A percentile compares a stretch with the other conserved stretches of the same genome.
These are phyloP conservation scores for Eupelmus urozonus DNA, from an alignment of 2,888 invertebrate species.

Conservation along the genomic window DNA sequence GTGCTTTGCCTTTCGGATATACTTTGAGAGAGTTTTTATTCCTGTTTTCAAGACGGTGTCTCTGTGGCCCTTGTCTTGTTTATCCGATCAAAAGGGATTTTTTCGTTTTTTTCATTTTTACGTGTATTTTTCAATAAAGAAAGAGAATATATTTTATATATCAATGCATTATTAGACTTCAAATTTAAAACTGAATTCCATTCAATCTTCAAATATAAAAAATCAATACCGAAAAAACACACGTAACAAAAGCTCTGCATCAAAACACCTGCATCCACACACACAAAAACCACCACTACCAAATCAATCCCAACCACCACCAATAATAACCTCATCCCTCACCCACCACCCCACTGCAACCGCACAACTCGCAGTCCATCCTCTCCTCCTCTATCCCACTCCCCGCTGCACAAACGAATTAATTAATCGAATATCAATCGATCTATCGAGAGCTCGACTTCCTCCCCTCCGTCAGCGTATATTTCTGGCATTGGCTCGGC, in stretches of 20 bases:
- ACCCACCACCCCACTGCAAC: neutral
- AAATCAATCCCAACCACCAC: neutral
- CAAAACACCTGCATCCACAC: too few species aligned
- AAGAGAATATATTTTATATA: too few species aligned
- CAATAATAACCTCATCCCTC: neutral
- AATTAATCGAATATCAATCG: constrained; percentile 43
- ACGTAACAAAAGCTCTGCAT: too few species aligned
- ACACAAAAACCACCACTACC: neutral
- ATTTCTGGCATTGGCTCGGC: constrained; percentile 22
- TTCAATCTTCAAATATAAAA: too few species aligned
- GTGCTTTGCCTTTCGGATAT: too few species aligned
- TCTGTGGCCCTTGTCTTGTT: too few species aligned
- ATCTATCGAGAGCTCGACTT: constrained; percentile 9
- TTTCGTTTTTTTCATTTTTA: neutral
- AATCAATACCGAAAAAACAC: too few species aligned
- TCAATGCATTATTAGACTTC: too few species aligned
- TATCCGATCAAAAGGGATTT: neutral
- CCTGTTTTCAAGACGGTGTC: too few species aligned
- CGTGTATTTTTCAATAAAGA: too few species aligned
- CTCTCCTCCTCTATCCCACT: neutral
- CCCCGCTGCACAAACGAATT: constrained; percentile 29
- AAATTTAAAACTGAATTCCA: too few species aligned
- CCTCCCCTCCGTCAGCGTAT: neutral
- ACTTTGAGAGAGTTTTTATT: too few species aligned
- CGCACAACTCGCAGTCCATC: neutral